Evolutionary conservation across 1,140 invertebrate genomes (phyloP), one percentile per base, ranked within the genome.

Genomic region (Acromyrmex heyeri): DNA sequence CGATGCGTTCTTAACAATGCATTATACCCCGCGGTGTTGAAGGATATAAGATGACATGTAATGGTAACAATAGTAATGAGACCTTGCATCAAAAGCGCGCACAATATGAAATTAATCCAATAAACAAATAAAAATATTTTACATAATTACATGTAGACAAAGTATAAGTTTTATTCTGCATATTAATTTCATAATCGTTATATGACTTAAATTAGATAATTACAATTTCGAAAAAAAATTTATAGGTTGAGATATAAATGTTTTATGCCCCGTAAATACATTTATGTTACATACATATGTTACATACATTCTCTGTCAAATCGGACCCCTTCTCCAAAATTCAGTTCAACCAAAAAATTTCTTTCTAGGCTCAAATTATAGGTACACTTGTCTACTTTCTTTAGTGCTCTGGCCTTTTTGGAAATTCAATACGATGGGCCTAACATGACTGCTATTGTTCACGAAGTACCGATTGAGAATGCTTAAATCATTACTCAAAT

Each of bases 11-110:
- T 72, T 55, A 34, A n/a, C 14, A 16, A 62, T 55, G 53, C 38
- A 67, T n/a, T n/a, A 16, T 53, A 59, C n/a, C 65, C 59, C 6
- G 50, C 8, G 65, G 65, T 65, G 77, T 64, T 14, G 48, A 62
- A 76, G 62, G 55, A 50, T 38, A 67, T 67, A 48, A 57, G 53
- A 77, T 81, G n/a, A 61, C 82, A 81, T 61, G 82, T 24, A 57
- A 44, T 7, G 48, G 34, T 48, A 24, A 69, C 38, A 48, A 24
- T 48, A 34, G 12, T 69, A 69, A 69, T 27, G 30, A 55, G 14
- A 7, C 48, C 44, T 79, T 79, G 44, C 14, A 48, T n/a, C 27
- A 16, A 64, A 21, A 21, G 10, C 10, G n/a, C 16, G 24, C 18
- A 61, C 24, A 48, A 14, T 34, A n/a, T 65, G 21, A 64, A 48